Evolutionary conservation across 2,888 invertebrate genomes (phyloP), one percentile per base, ranked within the genome.

Genomic region (Andricus curvator): DNA sequence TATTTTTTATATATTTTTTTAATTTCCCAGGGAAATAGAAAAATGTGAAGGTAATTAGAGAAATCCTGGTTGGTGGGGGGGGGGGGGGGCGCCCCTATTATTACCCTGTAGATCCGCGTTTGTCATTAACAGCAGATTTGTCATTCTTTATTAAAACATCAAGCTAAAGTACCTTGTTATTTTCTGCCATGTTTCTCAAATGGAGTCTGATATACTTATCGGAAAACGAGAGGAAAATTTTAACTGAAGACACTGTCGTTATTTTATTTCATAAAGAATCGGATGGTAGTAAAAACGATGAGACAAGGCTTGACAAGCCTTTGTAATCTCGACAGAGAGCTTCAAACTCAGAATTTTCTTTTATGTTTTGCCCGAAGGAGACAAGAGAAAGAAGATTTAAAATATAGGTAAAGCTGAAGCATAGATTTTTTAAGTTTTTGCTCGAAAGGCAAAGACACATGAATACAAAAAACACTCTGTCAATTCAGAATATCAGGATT

Each of bases 241-340:
- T n/a, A 37, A 65, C 65, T 37, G 29, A 65, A 37, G 65, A 17
- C 33, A 65, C 29, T 65, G 33, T 65, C 33, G 65, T 65, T 65
- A 9, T 65, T 20, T 37, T 65, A 20, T 65, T 33, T 20, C 33
- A 29, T 65, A 65, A 65, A 65, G 29, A 65, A 65, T 9, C 17
- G 29, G 33, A 33, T 65, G 33, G 1, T 33, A 20, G 29, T 65
- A 37, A 65, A 65, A 20, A 29, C 20, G 65, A 65, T 65, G 20
- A 6, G 20, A 65, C 65, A 65, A 20, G 33, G n/a, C 4, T 56
- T 56, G 56, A 33, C 33, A 65, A 65, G 65, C 33, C 33, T 37
- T 65, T 20, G 33, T 65, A 17, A 33, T 29, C 29, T 33, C 17
- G n/a, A 65, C 33, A 20, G 20, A 9, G 29, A 29, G 5, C 33